Conservation (phyloP, 1,140 invertebrate species). For the Cryptotermes secundus region DNA sequence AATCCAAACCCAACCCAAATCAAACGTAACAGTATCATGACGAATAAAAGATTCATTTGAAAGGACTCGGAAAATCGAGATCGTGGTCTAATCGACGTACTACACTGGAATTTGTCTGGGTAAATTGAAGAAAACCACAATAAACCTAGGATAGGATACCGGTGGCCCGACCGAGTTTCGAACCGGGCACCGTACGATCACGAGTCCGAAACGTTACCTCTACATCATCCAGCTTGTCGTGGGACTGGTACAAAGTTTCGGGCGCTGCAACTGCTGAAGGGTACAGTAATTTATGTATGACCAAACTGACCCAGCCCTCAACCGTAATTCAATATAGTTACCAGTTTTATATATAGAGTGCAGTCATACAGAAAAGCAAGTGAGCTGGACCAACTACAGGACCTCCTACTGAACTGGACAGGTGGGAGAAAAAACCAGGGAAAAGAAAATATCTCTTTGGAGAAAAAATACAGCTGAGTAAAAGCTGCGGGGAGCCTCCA, state of each 20-base stretch:
- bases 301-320: neutral
- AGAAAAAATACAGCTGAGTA: neutral
- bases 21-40: too few relatives aligned
- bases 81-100: too few relatives aligned
- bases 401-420: neutral
- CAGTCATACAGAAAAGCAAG: neutral
- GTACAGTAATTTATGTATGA: neutral
- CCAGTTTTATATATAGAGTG: neutral
- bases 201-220: too few relatives aligned
- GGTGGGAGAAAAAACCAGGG: neutral
- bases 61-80: too few relatives aligned
- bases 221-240: neutral
- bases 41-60: too few relatives aligned
- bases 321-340: neutral
- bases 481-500: neutral
- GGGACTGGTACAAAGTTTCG: neutral
- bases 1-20: too few relatives aligned
- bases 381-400: neutral
- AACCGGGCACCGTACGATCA: too few relatives aligned
- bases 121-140: too few relatives aligned
- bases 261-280: neutral
- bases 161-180: too few relatives aligned
- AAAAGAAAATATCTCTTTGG: neutral
- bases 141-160: too few relatives aligned
- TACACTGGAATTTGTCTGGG: too few relatives aligned